These are phyloP conservation scores for Neolamprologus devosi DNA, from an alignment of 2,113 vertebrate genomes.

Conservation along the genomic window DNA sequence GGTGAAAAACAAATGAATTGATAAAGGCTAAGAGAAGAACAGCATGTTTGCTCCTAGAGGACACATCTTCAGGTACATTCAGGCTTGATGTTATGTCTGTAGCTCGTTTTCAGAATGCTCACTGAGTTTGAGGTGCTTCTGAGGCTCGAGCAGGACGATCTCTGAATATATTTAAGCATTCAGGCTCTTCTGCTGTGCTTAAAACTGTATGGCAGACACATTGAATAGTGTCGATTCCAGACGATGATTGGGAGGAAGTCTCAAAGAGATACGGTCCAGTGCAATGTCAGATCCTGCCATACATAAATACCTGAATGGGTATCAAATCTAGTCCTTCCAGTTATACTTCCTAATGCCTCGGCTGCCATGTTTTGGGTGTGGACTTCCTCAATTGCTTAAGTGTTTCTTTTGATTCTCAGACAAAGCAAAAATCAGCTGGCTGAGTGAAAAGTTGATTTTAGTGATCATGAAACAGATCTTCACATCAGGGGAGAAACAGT, in stretches of 20 bases:
- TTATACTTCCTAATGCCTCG: neutral
- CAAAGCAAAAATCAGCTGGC: neutral
- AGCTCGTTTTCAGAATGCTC: neutral
- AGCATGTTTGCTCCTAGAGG: neutral
- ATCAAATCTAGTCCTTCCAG: neutral
- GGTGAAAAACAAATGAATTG: neutral
- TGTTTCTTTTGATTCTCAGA: neutral
- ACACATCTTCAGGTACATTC: neutral
- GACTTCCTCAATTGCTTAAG: neutral
- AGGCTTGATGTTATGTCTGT: neutral
- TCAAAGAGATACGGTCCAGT: neutral
- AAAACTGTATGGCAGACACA: neutral
- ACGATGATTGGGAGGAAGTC: neutral
- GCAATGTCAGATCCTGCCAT: neutral
- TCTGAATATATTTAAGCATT: neutral
- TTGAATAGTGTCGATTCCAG: fast-evolving
- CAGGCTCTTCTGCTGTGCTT: neutral
- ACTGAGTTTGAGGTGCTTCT: neutral
- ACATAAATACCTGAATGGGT: neutral
- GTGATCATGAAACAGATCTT: neutral
- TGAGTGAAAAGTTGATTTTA: neutral
- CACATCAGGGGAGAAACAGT: neutral
- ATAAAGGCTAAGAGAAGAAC: neutral
- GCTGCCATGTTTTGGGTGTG: neutral
- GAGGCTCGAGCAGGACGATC: neutral